Base-by-base conservation (phyloP, 2,888 invertebrate genomes). In the Epistrophella euchroma region DNA sequence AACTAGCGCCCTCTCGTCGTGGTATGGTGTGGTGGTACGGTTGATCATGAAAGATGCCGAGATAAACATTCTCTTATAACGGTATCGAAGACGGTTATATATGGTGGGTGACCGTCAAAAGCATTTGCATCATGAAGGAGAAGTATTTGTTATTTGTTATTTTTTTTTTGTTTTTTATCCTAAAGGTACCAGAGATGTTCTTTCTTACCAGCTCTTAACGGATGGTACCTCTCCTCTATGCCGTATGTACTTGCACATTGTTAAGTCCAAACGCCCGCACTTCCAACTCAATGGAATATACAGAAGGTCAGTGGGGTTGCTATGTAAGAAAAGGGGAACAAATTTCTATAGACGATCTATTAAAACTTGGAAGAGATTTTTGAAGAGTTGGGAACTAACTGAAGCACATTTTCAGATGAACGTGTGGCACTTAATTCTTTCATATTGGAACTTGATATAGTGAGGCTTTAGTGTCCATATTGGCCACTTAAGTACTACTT, bases 11-110 rank as follows among this genome's bases (percentile, higher is more conserved):
- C 66, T 47, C 64, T 28, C 55, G 35, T 15, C 50, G 7, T 13
- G 10, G 6, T 5, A 47, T 25, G 32, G 11, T 74, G 66, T 45
- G 43, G 32, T 50, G 50, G 37, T 70, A n/a, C n/a, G 25, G 55
- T 75, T 52, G 55, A 71, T 72, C 73, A 68, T 52, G 70, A 71
- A 71, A 82, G 81, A 76, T 71, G 82, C 82, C 76, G 82, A 82
- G 82, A 64, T 81, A 52, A 60, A 72, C 85, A 85, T 85, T 85
- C 85, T 81, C 81, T 85, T 85, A 68, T 85, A 85, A 85, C 85
- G 85, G 85, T 72, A 68, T 68, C 40, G 13, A 76, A 15, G 45
- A 32, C 43, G 43, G 37, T 60, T 22, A 35, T 15, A 22, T 37
- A 6, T 40, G 13, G 56, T 56, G 56, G 32, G 56, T 45, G 72